phyloP scores from a whole-genome alignment of 2,888 invertebrate species.

The Argyresthia albistria region DNA sequence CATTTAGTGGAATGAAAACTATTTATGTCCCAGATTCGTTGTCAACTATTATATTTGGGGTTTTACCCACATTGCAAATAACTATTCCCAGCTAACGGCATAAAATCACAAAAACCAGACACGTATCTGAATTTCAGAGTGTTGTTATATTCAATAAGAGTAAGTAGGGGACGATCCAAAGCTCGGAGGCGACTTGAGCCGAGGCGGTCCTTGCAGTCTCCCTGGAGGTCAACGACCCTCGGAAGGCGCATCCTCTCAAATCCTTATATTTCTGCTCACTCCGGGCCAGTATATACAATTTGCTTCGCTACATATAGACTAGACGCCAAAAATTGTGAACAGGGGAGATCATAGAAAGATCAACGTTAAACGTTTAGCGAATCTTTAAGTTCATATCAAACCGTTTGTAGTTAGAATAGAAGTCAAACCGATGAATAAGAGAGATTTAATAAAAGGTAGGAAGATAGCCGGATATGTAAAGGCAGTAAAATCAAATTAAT shows the following conservation, averaged over 20 bases:
- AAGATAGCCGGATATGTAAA: too few relatives aligned
- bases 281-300: constrained; percentile 15
- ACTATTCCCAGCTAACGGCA: not conserved
- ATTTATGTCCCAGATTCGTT: too few relatives aligned
- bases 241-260: constrained; percentile 52
- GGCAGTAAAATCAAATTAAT: too few relatives aligned
- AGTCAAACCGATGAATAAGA: too few relatives aligned
- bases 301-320: constrained; percentile 20
- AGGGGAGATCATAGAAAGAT: constrained; percentile 8
- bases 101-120: not conserved
- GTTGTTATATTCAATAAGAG: constrained; percentile 2
- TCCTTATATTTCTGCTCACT: constrained; percentile 35
- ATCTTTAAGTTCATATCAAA: too few relatives aligned
- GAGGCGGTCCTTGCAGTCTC: constrained; percentile 37
- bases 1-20: too few relatives aligned
- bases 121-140: not conserved
- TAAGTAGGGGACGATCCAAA: not conserved
- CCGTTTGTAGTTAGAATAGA: too few relatives aligned
- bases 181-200: constrained; percentile 3
- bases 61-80: not conserved
- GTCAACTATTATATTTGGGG: too few relatives aligned
- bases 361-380: too few relatives aligned
- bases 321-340: constrained; percentile 18
- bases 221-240: constrained; percentile 48
- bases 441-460: too few relatives aligned